Base-by-base conservation (phyloP, 2,888 invertebrate genomes). In the Protophormia terraenovae region DNA sequence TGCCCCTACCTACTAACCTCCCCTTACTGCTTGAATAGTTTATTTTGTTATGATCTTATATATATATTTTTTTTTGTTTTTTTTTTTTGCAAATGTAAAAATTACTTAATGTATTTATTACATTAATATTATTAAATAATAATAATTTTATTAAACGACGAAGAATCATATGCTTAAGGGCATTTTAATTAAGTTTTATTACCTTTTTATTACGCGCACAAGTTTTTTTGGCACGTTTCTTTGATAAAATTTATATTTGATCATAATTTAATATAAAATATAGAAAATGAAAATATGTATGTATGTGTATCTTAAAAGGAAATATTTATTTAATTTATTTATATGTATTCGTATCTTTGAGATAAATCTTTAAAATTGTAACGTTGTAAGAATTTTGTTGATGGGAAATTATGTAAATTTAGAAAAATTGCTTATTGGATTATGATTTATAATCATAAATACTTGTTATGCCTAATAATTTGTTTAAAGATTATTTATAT, bases 101-200 rank as follows among this genome's bases (percentile, higher is more conserved):
- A 41, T 67, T 19, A 27, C n/a, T 24, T 53, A 53, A 27, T 53
- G 53, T 53, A 53, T 60, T 60, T 60, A 55, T 53, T 35, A 3
- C 8, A 38, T 55, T 29, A 32, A 41, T 32, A 47, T 32, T 45
- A 45, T 64, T 64, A n/a, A 27, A n/a, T 58, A 19, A 47, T 47
- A 58, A 53, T 27, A 24, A 55, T 22, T 24, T 53, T 55, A 38
- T 55, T 55, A 55, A 55, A 71, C 29, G 29, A 16, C 29, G 14
- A 3, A 67, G 12, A 67, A 12, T 67, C 29, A 78, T 50, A 72
- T 5, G 72, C 79, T 55, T 35, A 45, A 72, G 79, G 72, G 45
- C n/a, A 64, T 72, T 79, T 79, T 45, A 72, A 72, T 79, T 78
- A 78, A 38, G 71, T 62, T 62, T 78, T 64, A 72, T 64, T 69